phyloP scores from a whole-genome alignment of 2,797 vertebrate species.

The Amblyopsis hoosieri region DNA sequence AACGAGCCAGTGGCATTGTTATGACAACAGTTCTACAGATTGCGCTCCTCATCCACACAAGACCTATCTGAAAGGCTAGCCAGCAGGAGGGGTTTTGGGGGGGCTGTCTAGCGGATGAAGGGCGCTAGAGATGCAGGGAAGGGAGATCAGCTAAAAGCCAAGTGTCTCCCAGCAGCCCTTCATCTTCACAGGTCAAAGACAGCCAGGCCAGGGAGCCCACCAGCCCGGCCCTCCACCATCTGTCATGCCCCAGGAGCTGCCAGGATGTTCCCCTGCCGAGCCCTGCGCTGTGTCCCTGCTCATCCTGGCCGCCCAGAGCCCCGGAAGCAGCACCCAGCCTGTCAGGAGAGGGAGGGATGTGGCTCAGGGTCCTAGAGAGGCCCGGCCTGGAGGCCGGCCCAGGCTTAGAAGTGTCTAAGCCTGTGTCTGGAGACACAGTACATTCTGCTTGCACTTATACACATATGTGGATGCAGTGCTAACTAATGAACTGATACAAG shows the following conservation, averaged over 20 bases:
- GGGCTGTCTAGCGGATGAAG: neutral
- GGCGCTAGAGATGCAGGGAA: conserved; percentile 3
- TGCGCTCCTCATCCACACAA: conserved; percentile 3
- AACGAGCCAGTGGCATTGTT: conserved; percentile 22
- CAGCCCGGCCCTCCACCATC: conserved; percentile 66
- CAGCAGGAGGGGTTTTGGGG: neutral
- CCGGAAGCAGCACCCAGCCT: conserved; percentile 50
- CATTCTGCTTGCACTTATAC: too few relatives aligned
- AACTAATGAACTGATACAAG: too few relatives aligned
- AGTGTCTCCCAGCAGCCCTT: conserved; percentile 20
- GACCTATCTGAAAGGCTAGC: neutral
- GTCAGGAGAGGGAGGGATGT: conserved; percentile 26
- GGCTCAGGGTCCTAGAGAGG: conserved; percentile 21
- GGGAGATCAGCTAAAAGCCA: conserved; percentile 13
- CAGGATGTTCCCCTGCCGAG: conserved; percentile 60
- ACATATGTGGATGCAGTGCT: too few relatives aligned
- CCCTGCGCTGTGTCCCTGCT: conserved; percentile 43
- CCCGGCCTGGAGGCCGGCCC: conserved; percentile 15
- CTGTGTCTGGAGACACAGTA: too few relatives aligned
- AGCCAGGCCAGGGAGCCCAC: conserved; percentile 61
- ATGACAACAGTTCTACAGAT: conserved; percentile 12
- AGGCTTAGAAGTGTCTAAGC: neutral
- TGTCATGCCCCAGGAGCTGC: conserved; percentile 70
- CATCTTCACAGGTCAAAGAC: conserved; percentile 64
- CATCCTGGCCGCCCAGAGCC: conserved; percentile 31